Evolutionary conservation across 1,140 invertebrate genomes (phyloP).

Genomic region (Cotesia typhae): DNA sequence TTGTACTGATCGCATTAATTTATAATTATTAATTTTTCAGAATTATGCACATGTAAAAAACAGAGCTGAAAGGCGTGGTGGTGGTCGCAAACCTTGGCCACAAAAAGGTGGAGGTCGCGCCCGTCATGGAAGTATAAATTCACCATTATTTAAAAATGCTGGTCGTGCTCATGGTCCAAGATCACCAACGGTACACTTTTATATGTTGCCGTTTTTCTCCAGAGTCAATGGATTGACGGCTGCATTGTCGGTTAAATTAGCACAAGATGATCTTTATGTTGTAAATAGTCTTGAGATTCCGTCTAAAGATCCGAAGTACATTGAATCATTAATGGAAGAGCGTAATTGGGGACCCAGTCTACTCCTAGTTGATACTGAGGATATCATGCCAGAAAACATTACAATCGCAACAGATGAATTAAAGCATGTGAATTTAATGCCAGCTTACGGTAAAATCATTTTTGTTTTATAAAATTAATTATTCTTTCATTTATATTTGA

Average conservation of each 20-base stretch:
- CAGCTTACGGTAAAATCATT: conserved; percentile 80
- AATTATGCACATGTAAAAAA: conserved; percentile 53
- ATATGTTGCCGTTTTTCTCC: conserved; percentile 84
- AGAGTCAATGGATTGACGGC: conserved; percentile 83
- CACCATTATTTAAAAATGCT: conserved; percentile 84
- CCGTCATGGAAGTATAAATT: conserved; percentile 89
- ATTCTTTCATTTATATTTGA: conserved; percentile 6
- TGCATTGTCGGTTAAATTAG: conserved; percentile 88
- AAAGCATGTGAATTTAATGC: conserved; percentile 92
- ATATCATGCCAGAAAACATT: conserved; percentile 89
- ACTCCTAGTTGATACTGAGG: conserved; percentile 87
- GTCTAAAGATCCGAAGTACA: conserved; percentile 79
- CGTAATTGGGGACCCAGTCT: conserved; percentile 96
- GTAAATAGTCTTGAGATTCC: conserved; percentile 89
- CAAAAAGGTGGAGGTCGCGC: conserved; percentile 93
- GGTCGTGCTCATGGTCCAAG: conserved; percentile 88
- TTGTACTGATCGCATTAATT: no score
- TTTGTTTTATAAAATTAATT: conserved; percentile 11
- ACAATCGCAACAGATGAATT: conserved; percentile 79
- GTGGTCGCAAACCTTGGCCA: conserved; percentile 92
- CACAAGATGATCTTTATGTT: conserved; percentile 94
- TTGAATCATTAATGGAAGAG: conserved; percentile 81
- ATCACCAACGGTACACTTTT: conserved; percentile 88
- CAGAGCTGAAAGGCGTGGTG: conserved; percentile 85
- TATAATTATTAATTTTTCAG: conserved; percentile 18